Conservation (phyloP, 2,797 vertebrate genomes). For the Diceros bicornis region DNA sequence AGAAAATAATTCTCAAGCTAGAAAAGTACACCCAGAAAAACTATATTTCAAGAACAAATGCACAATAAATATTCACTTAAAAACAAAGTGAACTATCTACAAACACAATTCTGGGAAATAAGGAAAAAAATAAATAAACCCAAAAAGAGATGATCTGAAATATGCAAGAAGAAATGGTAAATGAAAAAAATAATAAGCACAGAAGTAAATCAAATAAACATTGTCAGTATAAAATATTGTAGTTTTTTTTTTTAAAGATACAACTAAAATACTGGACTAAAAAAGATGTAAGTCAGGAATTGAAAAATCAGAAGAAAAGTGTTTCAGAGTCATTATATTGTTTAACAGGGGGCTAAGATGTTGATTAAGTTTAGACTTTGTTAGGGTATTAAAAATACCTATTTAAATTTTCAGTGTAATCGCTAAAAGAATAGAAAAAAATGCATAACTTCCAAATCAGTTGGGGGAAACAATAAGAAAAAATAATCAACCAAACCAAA, state of each 20-base stretch:
- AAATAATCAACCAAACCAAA: not conserved
- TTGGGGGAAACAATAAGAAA: not conserved
- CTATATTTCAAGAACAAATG: not conserved
- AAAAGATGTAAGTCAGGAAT: not conserved
- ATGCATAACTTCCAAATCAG: not conserved
- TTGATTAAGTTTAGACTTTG: not conserved
- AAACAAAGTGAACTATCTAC: not conserved
- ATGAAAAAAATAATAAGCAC: not conserved
- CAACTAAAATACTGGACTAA: not conserved
- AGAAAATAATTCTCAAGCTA: not conserved
- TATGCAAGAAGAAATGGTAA: not conserved
- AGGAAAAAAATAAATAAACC: not conserved
- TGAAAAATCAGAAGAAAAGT: not conserved
- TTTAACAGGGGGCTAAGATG: not conserved
- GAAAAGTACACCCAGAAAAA: not conserved
- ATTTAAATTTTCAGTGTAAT: constrained; percentile 2
- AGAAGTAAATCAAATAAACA: not conserved
- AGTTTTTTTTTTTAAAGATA: not conserved
- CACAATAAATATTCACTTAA: not conserved
- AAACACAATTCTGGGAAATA: not conserved
- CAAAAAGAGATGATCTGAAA: not conserved
- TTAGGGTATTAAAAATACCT: not conserved
- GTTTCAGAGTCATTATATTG: not conserved
- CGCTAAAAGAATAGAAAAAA: not conserved
- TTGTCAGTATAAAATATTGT: not conserved